Evolutionary conservation across 2,888 invertebrate species (phyloP).

Genomic region (Thecophora atra): DNA sequence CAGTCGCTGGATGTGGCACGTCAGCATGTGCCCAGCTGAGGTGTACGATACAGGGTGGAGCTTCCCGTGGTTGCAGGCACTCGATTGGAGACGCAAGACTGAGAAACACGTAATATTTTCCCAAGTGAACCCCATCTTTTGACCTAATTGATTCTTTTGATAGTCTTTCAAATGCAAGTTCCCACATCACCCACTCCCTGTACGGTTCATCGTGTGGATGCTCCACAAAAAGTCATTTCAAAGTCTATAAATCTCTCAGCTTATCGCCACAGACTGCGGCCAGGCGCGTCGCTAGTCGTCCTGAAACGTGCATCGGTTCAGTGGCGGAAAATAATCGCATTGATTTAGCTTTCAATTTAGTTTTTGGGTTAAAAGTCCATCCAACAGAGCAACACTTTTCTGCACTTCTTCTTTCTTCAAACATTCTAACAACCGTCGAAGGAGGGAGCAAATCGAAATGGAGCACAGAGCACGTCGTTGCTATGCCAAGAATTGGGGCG

Average conservation of each 20-base stretch:
- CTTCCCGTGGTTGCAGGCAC: no score
- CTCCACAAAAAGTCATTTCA: neutral
- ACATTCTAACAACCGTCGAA: slow-evolving; percentile 61
- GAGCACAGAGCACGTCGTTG: slow-evolving; percentile 58
- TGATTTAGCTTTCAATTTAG: slow-evolving; percentile 9
- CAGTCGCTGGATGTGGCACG: neutral
- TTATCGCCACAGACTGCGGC: slow-evolving; percentile 15
- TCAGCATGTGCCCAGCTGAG: neutral
- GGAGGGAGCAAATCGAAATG: slow-evolving; percentile 59
- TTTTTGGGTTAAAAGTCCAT: neutral
- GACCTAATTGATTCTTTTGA: no score
- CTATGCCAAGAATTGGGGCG: slow-evolving; percentile 57
- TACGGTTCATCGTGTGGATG: neutral
- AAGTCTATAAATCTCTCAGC: slow-evolving; percentile 4
- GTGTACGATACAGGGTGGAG: neutral
- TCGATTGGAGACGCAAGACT: no score
- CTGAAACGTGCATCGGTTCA: neutral
- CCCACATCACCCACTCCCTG: neutral
- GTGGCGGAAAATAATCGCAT: neutral
- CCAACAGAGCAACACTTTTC: neutral
- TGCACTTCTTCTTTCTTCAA: neutral
- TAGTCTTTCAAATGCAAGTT: no score
- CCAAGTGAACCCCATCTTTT: no score
- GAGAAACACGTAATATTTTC: no score
- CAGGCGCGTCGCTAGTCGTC: neutral